Conservation (phyloP, 2,888 invertebrate species). For the Pseudanteris insignis region DNA sequence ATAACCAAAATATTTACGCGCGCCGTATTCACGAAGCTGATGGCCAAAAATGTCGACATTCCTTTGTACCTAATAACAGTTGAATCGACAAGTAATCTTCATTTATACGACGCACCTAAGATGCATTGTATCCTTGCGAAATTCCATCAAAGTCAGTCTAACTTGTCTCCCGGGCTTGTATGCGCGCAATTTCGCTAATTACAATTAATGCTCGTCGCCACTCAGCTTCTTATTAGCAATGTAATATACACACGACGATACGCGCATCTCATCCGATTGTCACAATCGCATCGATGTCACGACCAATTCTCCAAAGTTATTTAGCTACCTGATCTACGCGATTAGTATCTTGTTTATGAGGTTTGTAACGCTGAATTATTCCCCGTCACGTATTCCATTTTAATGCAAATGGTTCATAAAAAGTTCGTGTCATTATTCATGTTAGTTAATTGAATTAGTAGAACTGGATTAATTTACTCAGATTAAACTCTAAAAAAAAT, state of each 20-base stretch:
- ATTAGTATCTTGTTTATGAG: too few species aligned
- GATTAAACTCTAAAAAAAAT: too few species aligned
- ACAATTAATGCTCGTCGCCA: constrained; percentile 41
- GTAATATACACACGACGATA: constrained; percentile 27
- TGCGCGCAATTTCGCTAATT: constrained; percentile 42
- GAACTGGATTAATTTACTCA: too few species aligned
- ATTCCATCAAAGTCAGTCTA: constrained; percentile 38
- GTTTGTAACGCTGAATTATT: too few species aligned
- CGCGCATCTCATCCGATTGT: constrained; percentile 8
- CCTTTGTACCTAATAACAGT: not conserved
- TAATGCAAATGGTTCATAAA: too few species aligned
- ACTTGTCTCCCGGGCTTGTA: constrained; percentile 14
- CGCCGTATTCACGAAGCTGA: too few species aligned
- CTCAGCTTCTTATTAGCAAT: constrained; percentile 40
- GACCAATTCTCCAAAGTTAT: constrained; percentile 12
- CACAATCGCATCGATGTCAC: constrained; percentile 20
- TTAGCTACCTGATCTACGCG: too few species aligned
- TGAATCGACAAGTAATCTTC: constrained; percentile 30
- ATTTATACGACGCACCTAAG: constrained; percentile 22
- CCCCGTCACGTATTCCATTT: too few species aligned
- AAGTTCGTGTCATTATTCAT: too few species aligned
- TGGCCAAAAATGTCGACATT: too few species aligned
- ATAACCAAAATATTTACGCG: too few species aligned
- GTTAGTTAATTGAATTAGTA: too few species aligned
- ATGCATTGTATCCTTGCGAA: constrained; percentile 20